Evolutionary conservation across 2,113 vertebrate genomes (phyloP), one percentile per base, ranked within the genome.

Genomic region (Anthoscopus minutus): DNA sequence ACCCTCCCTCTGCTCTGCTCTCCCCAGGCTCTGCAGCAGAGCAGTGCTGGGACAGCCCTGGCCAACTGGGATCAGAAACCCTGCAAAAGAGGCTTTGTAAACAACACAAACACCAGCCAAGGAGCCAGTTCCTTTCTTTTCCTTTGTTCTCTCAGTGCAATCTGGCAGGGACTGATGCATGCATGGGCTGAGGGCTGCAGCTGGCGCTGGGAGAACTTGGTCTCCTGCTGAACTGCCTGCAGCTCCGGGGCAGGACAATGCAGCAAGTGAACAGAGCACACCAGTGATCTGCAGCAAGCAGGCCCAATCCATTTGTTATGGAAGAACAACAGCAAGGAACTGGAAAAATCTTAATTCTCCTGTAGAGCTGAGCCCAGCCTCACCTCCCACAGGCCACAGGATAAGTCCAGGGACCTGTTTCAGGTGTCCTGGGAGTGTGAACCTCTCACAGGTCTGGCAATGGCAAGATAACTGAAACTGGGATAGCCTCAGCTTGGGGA

Each of bases 181-280:
- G 82, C 79, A 71, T 0, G 7, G 57, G 5, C 88, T 33, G 85
- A 64, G 76, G 77, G 84, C 73, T 94, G 87, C 73, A 86, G 81
- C 84, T 92, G 86, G 80, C 4, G 0, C 89, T 33, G 87, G 77
- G 64, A 89, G 56, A 86, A 13, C 58, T 72, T 0, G 0, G 17
- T 35, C 44, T 80, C 44, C 69, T 0, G 3, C 51, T 74, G 87
- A 58, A 88, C 12, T 0, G 0, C 8, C 2, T 6, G 20, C 58
- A 54, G 82, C 64, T 77, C 76, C 31, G 5, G 62, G 72, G 38
- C 57, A 72, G 82, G 80, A 83, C 0, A 14, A 33, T 47, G 80
- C 60, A 86, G 86, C 37, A 45, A 18, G 62, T 18, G 60, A 73
- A 4, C 64, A 83, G 23, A 20, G 2, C 19, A 38, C 58, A 80